Evolutionary conservation across 2,888 invertebrate genomes (phyloP).

Genomic region (Eledona agricola): DNA sequence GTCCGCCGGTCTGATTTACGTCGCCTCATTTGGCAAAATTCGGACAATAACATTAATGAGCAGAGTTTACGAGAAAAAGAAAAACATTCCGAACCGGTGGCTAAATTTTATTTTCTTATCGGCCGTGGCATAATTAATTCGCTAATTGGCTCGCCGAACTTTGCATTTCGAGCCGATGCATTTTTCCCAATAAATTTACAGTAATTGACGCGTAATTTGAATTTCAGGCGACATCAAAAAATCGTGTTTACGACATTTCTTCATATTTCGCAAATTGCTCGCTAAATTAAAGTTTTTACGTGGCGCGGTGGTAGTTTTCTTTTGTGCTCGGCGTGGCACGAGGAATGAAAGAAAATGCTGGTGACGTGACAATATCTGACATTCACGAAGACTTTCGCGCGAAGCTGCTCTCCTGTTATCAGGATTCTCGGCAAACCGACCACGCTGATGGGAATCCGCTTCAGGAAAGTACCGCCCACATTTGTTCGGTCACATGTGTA

Average conservation of each 20-base stretch:
- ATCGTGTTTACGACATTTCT: conserved; percentile 28
- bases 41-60: too few relatives aligned
- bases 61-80: too few relatives aligned
- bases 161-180: conserved; percentile 20
- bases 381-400: conserved; percentile 11
- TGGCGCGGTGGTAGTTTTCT: background rate
- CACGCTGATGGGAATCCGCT: conserved; percentile 49
- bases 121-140: conserved; percentile 20
- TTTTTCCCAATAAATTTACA: conserved; percentile 29
- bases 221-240: conserved; percentile 24
- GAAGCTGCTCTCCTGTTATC: conserved; percentile 49
- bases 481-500: conserved; percentile 20
- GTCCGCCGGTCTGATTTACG: too few relatives aligned
- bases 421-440: conserved; percentile 53
- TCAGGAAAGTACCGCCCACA: conserved; percentile 36
- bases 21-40: too few relatives aligned
- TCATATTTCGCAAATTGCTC: conserved; percentile 11
- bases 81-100: too few relatives aligned
- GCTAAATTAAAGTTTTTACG: conserved; percentile 16
- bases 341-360: too few relatives aligned
- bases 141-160: conserved; percentile 21
- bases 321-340: too few relatives aligned
- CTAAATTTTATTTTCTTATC: conserved; percentile 8
- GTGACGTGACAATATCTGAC: conserved; percentile 3
- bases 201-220: conserved; percentile 31